phyloP scores from a whole-genome alignment of 2,113 vertebrate species.

The Raja brachyura region DNA sequence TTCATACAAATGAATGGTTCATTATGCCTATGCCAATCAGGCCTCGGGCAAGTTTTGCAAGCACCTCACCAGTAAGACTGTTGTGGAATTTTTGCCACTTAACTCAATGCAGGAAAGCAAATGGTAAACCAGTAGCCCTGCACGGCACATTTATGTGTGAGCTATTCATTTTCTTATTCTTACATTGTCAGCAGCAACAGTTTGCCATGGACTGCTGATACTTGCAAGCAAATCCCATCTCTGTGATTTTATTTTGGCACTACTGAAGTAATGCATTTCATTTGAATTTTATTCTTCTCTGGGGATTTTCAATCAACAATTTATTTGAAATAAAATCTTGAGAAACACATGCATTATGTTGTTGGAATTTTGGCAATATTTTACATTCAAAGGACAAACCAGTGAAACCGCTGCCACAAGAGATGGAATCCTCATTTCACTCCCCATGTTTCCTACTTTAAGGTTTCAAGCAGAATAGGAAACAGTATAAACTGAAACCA shows the following conservation, averaged over 20 bases:
- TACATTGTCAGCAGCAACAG: too few relatives aligned
- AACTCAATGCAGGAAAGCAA: too few relatives aligned
- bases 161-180: too few relatives aligned
- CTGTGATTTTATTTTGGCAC: background rate
- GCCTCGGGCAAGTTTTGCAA: too few relatives aligned
- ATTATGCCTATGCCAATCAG: too few relatives aligned
- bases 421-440: background rate
- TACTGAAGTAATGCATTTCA: background rate
- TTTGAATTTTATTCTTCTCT: background rate
- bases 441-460: background rate
- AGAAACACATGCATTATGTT: background rate
- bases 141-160: too few relatives aligned
- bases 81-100: too few relatives aligned
- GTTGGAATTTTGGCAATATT: background rate
- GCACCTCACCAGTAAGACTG: too few relatives aligned
- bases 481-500: background rate
- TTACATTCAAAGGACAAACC: background rate
- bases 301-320: background rate
- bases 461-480: background rate
- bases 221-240: too few relatives aligned
- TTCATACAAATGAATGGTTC: too few relatives aligned
- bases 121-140: too few relatives aligned
- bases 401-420: background rate
- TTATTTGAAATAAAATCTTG: background rate
- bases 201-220: too few relatives aligned